phyloP scores from a whole-genome alignment of 2,113 vertebrate species.

The Spermophilus dauricus region DNA sequence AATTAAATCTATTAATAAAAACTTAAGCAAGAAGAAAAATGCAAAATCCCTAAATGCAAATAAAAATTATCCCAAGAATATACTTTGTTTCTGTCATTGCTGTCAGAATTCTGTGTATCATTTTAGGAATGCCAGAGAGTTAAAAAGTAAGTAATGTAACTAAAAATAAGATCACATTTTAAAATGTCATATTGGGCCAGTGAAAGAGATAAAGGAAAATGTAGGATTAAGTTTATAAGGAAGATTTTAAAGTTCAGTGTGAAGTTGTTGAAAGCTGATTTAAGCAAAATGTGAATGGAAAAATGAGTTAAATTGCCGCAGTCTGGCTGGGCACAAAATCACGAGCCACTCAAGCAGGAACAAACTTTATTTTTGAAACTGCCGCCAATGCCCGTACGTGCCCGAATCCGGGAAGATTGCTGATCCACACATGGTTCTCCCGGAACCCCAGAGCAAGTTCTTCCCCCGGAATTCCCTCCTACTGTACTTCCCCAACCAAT shows the following conservation, averaged over 20 bases:
- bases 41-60: background rate
- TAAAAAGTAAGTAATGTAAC: background rate
- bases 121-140: background rate
- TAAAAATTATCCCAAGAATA: background rate
- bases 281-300: background rate
- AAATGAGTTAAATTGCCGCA: background rate
- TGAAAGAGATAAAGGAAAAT: background rate
- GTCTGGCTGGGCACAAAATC: no score
- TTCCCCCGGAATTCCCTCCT: no score
- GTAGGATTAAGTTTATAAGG: background rate
- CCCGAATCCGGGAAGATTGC: no score
- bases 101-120: background rate
- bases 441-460: no score
- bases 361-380: no score
- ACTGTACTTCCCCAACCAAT: no score
- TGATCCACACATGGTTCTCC: no score
- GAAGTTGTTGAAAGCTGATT: slow-evolving; percentile 18
- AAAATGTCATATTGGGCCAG: background rate
- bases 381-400: no score
- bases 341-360: no score
- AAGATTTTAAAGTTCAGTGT: slow-evolving; percentile 32
- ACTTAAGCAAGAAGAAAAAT: background rate
- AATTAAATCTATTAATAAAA: background rate
- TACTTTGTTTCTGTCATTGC: background rate
- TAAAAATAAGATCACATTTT: background rate